Evolutionary conservation across 1,140 invertebrate species (phyloP), one percentile per base, ranked within the genome.

Genomic region (Drosophila lacertosa): DNA sequence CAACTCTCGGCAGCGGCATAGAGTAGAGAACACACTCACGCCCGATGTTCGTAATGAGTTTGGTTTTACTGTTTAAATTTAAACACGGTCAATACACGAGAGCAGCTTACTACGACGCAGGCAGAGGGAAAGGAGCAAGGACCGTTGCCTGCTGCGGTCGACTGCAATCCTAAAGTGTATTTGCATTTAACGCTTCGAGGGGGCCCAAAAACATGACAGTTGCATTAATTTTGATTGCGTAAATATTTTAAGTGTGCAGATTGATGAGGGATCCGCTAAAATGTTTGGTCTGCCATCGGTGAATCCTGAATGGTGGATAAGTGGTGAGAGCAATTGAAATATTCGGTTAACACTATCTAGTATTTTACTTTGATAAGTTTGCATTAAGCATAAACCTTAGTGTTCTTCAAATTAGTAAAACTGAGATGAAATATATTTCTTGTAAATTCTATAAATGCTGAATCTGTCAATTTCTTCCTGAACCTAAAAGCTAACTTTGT

Each of bases 1-100:
- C 37, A n/a, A n/a, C n/a, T n/a, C n/a, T n/a, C n/a, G n/a, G 58
- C 13, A 15, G n/a, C 32, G n/a, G 39, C 32, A 10, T 9, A 42
- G 51, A 58, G 45, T 37, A 10, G 6, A 42, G 51, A 58, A 40
- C 37, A 62, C 60, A 72, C 45, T 75, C 65, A n/a, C n/a, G 58
- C 77, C 81, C 77, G 82, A 74, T 86, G 77, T 89, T 88, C 74
- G 77, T 88, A 88, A 89, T 88, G 83, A 82, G 82, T 88, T 89
- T 82, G 83, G 82, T 82, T 88, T 81, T 89, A 69, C 83, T 82
- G 83, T 88, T 88, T 88, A 88, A 88, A 89, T 88, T 88, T 82
- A 89, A 88, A 81, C 81, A 69, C 40, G 59, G 22, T 37, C 29
- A 39, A 59, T 47, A 42, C 20, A 6, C 20, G 33, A 3, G 58